These are phyloP conservation scores for Actias luna DNA, from an alignment of 2,888 invertebrate species.

Conservation along the genomic window DNA sequence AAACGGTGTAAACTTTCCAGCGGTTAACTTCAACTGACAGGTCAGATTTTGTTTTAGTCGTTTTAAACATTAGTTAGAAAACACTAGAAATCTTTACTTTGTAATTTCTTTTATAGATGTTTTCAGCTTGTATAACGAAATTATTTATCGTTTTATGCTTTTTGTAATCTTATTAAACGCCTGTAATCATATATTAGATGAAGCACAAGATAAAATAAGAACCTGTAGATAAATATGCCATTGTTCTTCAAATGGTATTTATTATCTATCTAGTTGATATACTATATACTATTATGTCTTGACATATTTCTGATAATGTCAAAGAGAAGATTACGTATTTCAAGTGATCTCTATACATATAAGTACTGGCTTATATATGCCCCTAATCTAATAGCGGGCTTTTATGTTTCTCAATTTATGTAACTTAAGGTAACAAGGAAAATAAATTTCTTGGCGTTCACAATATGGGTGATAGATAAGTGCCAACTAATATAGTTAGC, in stretches of 20 bases:
- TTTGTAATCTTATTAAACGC: neutral
- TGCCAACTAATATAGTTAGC: neutral
- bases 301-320: neutral
- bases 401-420: neutral
- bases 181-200: neutral
- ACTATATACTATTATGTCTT: neutral
- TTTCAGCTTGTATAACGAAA: too few relatives aligned
- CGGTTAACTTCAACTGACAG: slow-evolving; percentile 28
- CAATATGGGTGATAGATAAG: neutral
- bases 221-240: slow-evolving; percentile 2
- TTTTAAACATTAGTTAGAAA: neutral
- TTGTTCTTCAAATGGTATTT: neutral
- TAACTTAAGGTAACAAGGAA: neutral
- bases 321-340: slow-evolving; percentile 3
- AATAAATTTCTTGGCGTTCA: neutral
- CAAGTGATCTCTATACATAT: neutral
- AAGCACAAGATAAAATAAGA: neutral
- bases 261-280: neutral
- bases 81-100: neutral
- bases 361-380: neutral
- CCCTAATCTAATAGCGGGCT: neutral
- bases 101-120: neutral
- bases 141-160: too few relatives aligned
- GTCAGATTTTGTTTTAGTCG: slow-evolving; percentile 27
- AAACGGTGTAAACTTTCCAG: slow-evolving; percentile 35